Evolutionary conservation across 2,888 invertebrate genomes (phyloP).

Genomic region (Erannis defoliaria): DNA sequence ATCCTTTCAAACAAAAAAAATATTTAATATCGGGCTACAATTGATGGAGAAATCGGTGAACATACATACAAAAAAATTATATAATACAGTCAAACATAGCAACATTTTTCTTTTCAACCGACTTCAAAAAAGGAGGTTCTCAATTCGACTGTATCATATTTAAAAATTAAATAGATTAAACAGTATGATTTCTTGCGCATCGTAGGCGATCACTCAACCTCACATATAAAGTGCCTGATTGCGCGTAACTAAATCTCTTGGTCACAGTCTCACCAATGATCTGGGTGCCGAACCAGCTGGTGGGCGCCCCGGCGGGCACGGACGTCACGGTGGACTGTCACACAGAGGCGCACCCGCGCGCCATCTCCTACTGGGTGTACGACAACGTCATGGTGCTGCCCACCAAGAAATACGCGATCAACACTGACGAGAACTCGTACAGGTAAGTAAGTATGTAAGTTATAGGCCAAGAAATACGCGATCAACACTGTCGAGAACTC

Average conservation of each 20-base stretch:
- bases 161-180: too few species aligned
- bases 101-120: too few species aligned
- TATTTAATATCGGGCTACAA: too few species aligned
- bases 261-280: conserved; percentile 95
- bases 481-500: conserved; percentile 94
- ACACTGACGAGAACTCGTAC: conserved; percentile 94
- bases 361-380: conserved; percentile 97
- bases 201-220: too few species aligned
- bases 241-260: neutral
- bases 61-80: too few species aligned
- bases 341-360: conserved; percentile 96
- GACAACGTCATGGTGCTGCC: conserved; percentile 96
- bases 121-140: too few species aligned
- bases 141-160: too few species aligned
- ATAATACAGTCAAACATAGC: too few species aligned
- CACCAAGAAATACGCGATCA: conserved; percentile 94
- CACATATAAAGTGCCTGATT: too few species aligned
- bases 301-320: conserved; percentile 95
- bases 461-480: conserved; percentile 91
- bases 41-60: too few species aligned
- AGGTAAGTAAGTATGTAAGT: conserved; percentile 69
- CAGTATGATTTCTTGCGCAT: too few species aligned
- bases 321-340: conserved; percentile 97
- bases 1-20: too few species aligned
- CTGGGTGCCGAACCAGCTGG: conserved; percentile 97